Evolutionary conservation across 2,888 invertebrate genomes (phyloP).

Genomic region (Torymus texanus): DNA sequence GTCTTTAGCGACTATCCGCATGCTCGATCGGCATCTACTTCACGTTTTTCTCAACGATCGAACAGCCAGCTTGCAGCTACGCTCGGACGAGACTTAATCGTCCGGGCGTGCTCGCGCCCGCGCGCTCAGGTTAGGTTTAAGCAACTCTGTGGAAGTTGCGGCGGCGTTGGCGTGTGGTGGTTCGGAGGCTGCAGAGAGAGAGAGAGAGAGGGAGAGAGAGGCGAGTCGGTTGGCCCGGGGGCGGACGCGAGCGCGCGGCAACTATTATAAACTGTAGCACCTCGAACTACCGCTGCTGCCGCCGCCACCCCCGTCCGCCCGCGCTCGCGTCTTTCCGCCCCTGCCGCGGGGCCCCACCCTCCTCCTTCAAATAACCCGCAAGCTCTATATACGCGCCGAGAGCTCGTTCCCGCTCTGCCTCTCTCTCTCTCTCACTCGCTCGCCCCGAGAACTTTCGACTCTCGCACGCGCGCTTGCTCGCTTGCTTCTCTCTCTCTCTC

Average conservation of each 20-base stretch:
- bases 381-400: constrained; percentile 41
- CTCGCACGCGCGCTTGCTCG: constrained; percentile 26
- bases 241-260: constrained; percentile 70
- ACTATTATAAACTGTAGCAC: constrained; percentile 76
- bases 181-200: constrained; percentile 16
- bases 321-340: constrained; percentile 59
- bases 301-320: constrained; percentile 66
- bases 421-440: constrained; percentile 38
- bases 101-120: constrained; percentile 23
- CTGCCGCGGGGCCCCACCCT: constrained; percentile 56
- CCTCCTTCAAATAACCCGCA: constrained; percentile 60
- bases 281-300: constrained; percentile 73
- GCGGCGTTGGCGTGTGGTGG: constrained; percentile 61
- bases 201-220: constrained; percentile 54
- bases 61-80: too few species aligned
- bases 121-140: constrained; percentile 72
- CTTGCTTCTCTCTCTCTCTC: too few species aligned
- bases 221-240: constrained; percentile 70
- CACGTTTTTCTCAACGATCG: too few species aligned
- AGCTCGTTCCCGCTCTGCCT: constrained; percentile 33
- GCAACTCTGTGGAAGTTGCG: constrained; percentile 74
- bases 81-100: constrained; percentile 65
- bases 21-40: too few species aligned
- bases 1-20: too few species aligned
- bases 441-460: constrained; percentile 47